Evolutionary conservation across 2,797 vertebrate species (phyloP), one percentile per base, ranked within the genome.

Genomic region (Podargus strigoides): DNA sequence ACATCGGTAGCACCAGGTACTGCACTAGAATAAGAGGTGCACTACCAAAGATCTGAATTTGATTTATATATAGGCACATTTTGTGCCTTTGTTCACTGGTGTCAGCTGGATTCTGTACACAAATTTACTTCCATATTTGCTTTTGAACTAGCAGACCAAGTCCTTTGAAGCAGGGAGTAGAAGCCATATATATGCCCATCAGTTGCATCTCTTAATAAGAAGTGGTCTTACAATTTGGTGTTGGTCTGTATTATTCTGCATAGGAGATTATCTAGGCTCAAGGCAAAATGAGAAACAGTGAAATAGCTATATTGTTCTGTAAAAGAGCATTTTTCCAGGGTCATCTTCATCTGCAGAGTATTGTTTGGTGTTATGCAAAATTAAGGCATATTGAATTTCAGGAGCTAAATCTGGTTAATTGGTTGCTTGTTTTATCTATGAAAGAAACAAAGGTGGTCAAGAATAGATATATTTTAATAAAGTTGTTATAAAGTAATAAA

Each of bases 1-100:
- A 7, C 19, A 1, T 0, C 26, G 9, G 18, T 21, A 42, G n/a
- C 9, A 58, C 23, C 22, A 18, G 9, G 24, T 37, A 21, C 50
- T 32, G n/a, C 30, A 13, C 3, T 55, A 11, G 15, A 79, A 24
- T 26, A 46, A 79, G 28, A 27, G 14, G 8, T 3, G 3, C 26
- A 7, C 6, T 34, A 5, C 12, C n/a, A 52, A 46, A 80, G 18
- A 52, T 24, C 10, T 36, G 36, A 36, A 20, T 39, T 73, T 44
- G 3, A 27, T 85, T 81, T 70, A 7, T 17, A 15, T 8, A 15
- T 11, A 7, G 1, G 41, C 1, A 1, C 49, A 32, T 49, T 52
- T 66, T 69, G 16, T 55, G 44, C n/a, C 26, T 85, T 56, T 50
- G 18, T 62, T 87, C n/a, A 22, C n/a, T 49, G 20, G 3, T 75